Evolutionary conservation across 2,113 vertebrate genomes (phyloP).

Genomic region (Dromas ardeola): DNA sequence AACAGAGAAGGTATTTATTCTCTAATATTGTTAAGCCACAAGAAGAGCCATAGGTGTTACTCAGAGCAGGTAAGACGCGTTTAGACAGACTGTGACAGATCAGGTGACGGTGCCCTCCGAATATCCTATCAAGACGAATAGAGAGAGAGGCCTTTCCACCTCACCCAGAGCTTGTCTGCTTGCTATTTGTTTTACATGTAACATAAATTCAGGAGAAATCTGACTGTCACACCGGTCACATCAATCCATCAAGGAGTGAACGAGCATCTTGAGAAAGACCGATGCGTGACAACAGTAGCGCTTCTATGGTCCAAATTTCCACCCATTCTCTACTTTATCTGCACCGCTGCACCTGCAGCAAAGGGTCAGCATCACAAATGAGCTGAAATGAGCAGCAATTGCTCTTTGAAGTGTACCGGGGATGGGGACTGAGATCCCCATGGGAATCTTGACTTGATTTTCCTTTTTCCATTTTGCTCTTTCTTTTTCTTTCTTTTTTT

Average conservation of each 20-base stretch:
- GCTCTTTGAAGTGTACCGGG: neutral
- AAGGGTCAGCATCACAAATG: neutral
- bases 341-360: neutral
- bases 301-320: neutral
- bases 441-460: neutral
- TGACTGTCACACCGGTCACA: rapidly evolving
- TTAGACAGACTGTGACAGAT: neutral
- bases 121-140: neutral
- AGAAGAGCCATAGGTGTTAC: neutral
- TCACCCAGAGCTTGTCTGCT: neutral
- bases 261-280: neutral
- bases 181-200: neutral
- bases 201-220: slow-evolving; percentile 7
- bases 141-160: neutral
- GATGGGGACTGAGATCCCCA: neutral
- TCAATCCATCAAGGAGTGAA: neutral
- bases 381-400: neutral
- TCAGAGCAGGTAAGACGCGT: neutral
- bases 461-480: neutral
- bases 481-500: neutral
- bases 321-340: neutral
- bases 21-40: neutral
- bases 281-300: neutral
- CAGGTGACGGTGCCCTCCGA: neutral
- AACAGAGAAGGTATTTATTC: neutral